Conservation (phyloP, 2,113 vertebrate species). For the Muntiacus reevesi region DNA sequence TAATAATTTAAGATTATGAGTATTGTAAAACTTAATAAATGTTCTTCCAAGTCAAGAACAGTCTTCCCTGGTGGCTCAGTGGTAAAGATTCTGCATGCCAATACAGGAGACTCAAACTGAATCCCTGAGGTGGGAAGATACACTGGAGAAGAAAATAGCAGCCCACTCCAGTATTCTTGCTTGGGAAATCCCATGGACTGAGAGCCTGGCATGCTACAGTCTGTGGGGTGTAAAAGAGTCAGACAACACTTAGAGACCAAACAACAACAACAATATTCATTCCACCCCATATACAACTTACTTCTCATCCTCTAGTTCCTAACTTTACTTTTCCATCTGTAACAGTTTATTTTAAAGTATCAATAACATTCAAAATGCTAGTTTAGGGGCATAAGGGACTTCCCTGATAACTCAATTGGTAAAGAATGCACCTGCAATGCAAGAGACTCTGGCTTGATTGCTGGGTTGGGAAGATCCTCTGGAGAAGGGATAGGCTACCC, state of each 20-base stretch:
- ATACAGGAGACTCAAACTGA: neutral
- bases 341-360: slow-evolving; percentile 41
- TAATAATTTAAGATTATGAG: neutral
- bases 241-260: neutral
- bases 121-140: neutral
- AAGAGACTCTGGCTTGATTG: neutral
- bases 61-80: neutral
- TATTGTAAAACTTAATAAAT: neutral
- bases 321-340: neutral
- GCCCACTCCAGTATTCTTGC: neutral
- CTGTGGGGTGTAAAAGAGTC: neutral
- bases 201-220: neutral
- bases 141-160: neutral
- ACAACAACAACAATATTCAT: neutral
- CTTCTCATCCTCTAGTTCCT: neutral
- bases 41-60: neutral
- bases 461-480: rapidly evolving
- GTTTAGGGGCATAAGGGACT: neutral
- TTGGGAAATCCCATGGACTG: neutral
- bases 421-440: neutral
- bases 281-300: neutral
- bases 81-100: neutral
- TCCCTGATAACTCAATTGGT: neutral
- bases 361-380: neutral
- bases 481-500: neutral